phyloP scores from a whole-genome alignment of 2,888 invertebrate genomes.

The Acanthosepion pharaonis region DNA sequence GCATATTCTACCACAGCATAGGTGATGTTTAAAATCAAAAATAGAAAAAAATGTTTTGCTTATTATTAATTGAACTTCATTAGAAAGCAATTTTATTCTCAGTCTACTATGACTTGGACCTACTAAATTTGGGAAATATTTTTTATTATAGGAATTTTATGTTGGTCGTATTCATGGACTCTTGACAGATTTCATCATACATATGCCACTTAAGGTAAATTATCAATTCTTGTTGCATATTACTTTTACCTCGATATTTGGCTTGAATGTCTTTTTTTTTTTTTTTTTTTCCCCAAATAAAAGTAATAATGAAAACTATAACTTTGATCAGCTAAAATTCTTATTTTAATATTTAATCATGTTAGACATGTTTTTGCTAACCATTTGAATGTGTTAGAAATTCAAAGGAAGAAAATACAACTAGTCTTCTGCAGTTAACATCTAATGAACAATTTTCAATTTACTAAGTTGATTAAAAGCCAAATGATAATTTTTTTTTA shows the following conservation, averaged over 20 bases:
- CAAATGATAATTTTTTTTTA: neutral
- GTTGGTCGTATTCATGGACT: constrained; percentile 87
- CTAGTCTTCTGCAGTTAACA: neutral
- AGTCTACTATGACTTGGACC: neutral
- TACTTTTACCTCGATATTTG: too few species aligned
- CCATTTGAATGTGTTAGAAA: too few species aligned
- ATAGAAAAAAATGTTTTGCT: neutral
- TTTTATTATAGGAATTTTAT: constrained; percentile 81
- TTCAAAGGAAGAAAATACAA: too few species aligned
- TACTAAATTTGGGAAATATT: neutral
- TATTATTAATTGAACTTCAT: neutral
- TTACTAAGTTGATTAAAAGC: neutral
- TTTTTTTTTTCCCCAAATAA: neutral
- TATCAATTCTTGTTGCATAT: neutral
- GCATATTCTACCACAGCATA: too few species aligned
- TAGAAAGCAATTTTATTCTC: neutral
- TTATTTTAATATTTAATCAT: neutral
- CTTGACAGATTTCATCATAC: constrained; percentile 91
- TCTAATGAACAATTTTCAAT: neutral
- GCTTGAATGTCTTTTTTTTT: neutral
- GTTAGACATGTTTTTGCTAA: neutral
- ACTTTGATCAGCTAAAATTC: neutral
- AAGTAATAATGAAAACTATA: neutral
- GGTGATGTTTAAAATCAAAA: too few species aligned
- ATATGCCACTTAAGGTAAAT: constrained; percentile 88